These are phyloP conservation scores for Eupithecia inturbata DNA, from an alignment of 2,888 invertebrate species.

Conservation along the genomic window DNA sequence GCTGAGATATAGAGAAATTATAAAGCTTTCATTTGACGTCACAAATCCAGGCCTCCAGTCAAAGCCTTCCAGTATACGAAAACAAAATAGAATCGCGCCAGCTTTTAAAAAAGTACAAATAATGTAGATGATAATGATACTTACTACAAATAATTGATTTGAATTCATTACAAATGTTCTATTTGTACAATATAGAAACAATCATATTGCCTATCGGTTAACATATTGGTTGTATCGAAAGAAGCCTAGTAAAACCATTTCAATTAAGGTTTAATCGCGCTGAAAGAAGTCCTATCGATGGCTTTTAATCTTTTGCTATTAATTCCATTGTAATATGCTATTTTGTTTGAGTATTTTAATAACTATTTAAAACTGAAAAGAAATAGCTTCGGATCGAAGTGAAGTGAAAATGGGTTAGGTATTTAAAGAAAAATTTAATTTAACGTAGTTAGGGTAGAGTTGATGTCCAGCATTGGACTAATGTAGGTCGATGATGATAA, in stretches of 20 bases:
- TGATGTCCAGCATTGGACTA: no score
- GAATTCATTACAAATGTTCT: neutral
- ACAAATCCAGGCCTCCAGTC: no score
- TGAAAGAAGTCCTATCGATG: constrained; percentile 2
- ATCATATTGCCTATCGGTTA: neutral
- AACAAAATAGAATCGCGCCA: no score
- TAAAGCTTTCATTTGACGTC: no score
- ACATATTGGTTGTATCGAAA: neutral
- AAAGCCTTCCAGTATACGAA: no score
- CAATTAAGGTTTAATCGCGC: constrained; percentile 11
- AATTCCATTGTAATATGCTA: neutral
- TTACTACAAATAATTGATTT: neutral
- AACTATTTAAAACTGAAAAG: neutral
- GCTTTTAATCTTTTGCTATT: neutral
- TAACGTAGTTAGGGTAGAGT: no score
- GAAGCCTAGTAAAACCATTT: neutral
- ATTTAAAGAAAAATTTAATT: neutral
- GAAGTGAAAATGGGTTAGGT: neutral
- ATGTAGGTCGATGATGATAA: no score
- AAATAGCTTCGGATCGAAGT: neutral
- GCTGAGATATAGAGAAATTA: no score
- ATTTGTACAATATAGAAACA: neutral
- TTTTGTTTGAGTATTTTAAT: neutral
- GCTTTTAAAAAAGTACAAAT: no score
- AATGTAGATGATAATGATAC: neutral